Base-by-base conservation (phyloP, 1,140 invertebrate genomes). In the Hesperophylax magnus region DNA sequence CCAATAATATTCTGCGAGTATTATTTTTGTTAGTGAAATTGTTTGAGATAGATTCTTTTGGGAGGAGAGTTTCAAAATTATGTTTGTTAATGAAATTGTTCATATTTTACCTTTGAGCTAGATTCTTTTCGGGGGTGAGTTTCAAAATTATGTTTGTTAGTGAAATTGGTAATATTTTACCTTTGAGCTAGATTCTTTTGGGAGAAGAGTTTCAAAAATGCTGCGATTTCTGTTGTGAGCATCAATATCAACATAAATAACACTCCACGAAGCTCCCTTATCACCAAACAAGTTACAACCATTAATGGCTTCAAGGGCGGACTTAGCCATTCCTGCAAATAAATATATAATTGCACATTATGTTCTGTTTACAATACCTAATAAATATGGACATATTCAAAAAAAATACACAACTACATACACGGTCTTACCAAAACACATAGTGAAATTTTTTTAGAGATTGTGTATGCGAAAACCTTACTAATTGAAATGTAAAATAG, bases 161-260 rank as follows among this genome's bases (percentile, higher is more conserved):
- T 14, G 11, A 14, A 47, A 47, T 47, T 47, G 8, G 11, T 47
- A 1, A 47, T 47, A 47, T 47, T 47, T 11, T 77, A 98, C 98
- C 92, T 99, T 99, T 9, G 98, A 99, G 88, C 97, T 98, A 0
- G 98, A 99, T 91, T 99, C 98, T 86, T 98, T 92, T 0, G 99
- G 99, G 65, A 99, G 89, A 90, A 99, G 94, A 9, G 98, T 99
- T 91, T 99, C 98, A 90, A 99, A 99, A 86, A 99, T 99, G 88
- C 97, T 99, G 86, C 98, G 92, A 90, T 99, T 99, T 79, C 99
- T 91, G 91, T 99, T 99, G 87, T 99, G 98, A 22, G 98, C 98
- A 91, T 99, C 98, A 86, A 99, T 99, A 87, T 99, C 98, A 15
- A 99, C 98, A 91, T 99, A 99, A 82, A 99, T 96, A 0, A 99